These are phyloP conservation scores for rabbit (Oryctolagus cuniculus) DNA, from an alignment of 2,113 vertebrate genomes.

Conservation along the genomic window DNA sequence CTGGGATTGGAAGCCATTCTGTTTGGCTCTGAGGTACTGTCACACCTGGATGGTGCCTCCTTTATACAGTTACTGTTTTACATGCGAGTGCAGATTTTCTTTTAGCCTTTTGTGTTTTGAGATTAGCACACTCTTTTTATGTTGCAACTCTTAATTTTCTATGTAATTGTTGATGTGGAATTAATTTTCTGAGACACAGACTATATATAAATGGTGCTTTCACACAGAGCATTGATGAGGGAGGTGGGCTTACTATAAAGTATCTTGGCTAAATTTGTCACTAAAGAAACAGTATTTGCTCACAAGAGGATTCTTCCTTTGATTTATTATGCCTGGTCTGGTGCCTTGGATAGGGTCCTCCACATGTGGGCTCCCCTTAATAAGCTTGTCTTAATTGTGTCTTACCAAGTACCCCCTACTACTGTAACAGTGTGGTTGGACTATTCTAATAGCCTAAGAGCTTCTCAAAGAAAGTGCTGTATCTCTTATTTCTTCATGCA, in stretches of 20 bases:
- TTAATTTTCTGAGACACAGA: conserved; percentile 9
- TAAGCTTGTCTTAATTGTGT: not conserved
- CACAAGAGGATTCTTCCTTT: not conserved
- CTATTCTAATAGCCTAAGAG: not conserved
- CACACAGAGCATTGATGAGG: not conserved
- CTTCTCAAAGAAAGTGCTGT: not conserved
- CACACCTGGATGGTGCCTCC: not conserved
- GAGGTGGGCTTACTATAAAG: not conserved
- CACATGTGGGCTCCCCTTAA: not conserved
- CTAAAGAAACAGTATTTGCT: not conserved
- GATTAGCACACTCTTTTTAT: not conserved
- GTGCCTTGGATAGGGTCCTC: not conserved
- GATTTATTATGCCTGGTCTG: not conserved
- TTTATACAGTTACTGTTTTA: not conserved
- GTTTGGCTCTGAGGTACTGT: not conserved
- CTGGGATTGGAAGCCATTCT: not conserved
- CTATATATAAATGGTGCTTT: not conserved
- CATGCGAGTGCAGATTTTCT: not conserved
- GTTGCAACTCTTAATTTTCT: not conserved
- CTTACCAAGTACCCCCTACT: not conserved
- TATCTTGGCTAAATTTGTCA: not conserved
- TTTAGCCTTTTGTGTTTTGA: not conserved
- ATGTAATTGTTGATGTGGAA: not conserved
- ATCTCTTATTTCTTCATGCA: not conserved
- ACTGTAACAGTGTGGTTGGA: not conserved